These are phyloP conservation scores for Calonectris borealis DNA, from an alignment of 2,113 vertebrate species.

Conservation along the genomic window DNA sequence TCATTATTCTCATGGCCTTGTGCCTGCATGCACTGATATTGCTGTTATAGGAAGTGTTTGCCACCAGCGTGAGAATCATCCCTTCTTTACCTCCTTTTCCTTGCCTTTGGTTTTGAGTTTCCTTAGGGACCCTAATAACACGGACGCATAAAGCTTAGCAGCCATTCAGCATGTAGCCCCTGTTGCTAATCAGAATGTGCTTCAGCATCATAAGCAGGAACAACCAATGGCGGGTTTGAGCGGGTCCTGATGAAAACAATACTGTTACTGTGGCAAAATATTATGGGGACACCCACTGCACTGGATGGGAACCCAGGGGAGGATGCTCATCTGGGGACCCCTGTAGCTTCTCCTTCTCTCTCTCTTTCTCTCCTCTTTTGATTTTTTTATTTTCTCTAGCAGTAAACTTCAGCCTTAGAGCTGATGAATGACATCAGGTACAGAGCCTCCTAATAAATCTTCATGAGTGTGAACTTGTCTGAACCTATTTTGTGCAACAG, in stretches of 20 bases:
- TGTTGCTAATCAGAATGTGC: neutral
- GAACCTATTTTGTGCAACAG: neutral
- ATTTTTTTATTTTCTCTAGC: neutral
- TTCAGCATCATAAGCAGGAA: neutral
- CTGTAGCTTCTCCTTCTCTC: neutral
- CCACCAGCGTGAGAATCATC: neutral
- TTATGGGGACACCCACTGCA: fast-evolving
- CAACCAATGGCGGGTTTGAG: neutral
- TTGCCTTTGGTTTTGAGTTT: neutral
- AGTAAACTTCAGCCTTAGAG: neutral
- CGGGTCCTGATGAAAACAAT: neutral
- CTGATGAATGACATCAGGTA: neutral
- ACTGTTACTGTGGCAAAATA: neutral
- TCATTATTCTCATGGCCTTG: neutral
- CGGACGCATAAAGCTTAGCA: neutral
- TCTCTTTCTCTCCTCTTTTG: neutral
- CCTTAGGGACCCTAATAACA: neutral
- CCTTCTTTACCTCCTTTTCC: neutral
- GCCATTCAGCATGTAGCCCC: neutral
- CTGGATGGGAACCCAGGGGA: neutral
- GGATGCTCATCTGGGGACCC: neutral
- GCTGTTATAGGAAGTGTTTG: neutral
- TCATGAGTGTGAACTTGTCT: neutral
- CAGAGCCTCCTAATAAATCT: neutral
- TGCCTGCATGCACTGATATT: neutral